phyloP scores from a whole-genome alignment of 1,140 invertebrate species.

The Nephotettix cincticeps region DNA sequence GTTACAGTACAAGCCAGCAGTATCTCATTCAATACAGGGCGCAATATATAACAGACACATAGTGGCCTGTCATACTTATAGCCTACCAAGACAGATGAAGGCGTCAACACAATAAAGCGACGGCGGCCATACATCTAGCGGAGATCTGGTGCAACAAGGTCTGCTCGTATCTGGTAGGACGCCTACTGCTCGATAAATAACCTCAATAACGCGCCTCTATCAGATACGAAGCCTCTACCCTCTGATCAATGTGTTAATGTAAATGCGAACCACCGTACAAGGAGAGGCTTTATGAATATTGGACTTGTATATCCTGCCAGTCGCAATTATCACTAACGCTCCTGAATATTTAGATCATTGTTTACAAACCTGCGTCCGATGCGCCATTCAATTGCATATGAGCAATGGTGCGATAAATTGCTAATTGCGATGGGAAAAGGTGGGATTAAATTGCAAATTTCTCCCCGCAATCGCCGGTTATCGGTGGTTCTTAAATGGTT shows the following conservation, averaged over 20 bases:
- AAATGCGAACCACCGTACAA: neutral
- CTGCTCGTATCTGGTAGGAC: neutral
- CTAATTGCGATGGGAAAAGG: too few species aligned
- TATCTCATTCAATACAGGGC: too few species aligned
- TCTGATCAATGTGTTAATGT: slow-evolving; percentile 20
- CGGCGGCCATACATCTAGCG: neutral
- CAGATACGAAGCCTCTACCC: neutral
- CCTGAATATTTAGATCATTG: slow-evolving; percentile 16
- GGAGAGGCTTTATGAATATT: slow-evolving; percentile 15
- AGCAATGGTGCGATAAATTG: neutral
- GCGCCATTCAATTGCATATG: neutral
- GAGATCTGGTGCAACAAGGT: neutral
- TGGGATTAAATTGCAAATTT: too few species aligned
- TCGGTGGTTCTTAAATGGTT: too few species aligned
- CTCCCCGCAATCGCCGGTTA: too few species aligned
- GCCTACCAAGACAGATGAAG: slow-evolving; percentile 7
- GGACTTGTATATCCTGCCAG: slow-evolving; percentile 3
- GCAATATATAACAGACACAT: neutral
- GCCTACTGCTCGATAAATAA: slow-evolving; percentile 15
- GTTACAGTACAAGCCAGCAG: too few species aligned
- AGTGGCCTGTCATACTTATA: slow-evolving; percentile 11
- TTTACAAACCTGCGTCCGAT: neutral
- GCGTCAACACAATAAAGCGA: slow-evolving; percentile 17
- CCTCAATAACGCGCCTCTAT: neutral
- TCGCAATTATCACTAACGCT: neutral